phyloP scores from a whole-genome alignment of 2,888 invertebrate genomes.

The Habroteleia sp. region DNA sequence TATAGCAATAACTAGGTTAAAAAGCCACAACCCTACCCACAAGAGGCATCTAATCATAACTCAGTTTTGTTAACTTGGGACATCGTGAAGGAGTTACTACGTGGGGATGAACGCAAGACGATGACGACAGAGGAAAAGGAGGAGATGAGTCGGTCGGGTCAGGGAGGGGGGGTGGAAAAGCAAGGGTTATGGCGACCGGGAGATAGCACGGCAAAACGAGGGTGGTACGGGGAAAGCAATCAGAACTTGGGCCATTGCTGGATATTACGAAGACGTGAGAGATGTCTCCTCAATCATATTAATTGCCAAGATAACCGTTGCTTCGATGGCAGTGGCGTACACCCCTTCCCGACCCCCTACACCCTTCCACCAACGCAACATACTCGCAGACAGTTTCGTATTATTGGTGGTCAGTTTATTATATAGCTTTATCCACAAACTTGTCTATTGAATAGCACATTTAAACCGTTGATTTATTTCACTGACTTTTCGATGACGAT shows the following conservation, averaged over 20 bases:
- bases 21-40: conserved; percentile 30
- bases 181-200: conserved; percentile 63
- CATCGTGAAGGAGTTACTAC: conserved; percentile 12
- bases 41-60: conserved; percentile 40
- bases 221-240: conserved; percentile 78
- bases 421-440: conserved; percentile 44
- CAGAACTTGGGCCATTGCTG: conserved; percentile 81
- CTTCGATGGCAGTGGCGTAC: conserved; percentile 74
- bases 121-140: conserved; percentile 23
- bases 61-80: conserved; percentile 54
- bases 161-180: conserved; percentile 7
- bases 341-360: conserved; percentile 5
- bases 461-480: conserved; percentile 38
- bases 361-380: conserved; percentile 32
- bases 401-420: conserved; percentile 58
- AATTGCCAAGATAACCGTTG: conserved; percentile 80
- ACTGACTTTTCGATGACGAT: conserved; percentile 38
- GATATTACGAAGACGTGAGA: conserved; percentile 81
- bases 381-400: conserved; percentile 50
- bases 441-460: conserved; percentile 47
- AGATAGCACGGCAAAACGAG: conserved; percentile 49
- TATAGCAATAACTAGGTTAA: conserved; percentile 53
- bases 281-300: conserved; percentile 81
- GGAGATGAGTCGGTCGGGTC: conserved; percentile 19
- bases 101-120: conserved; percentile 13